Evolutionary conservation across 37 sponge, comb jelly and placozoan species (phyloP), one percentile per base, ranked within the genome.

Genomic region (Eunapius fragilis): DNA sequence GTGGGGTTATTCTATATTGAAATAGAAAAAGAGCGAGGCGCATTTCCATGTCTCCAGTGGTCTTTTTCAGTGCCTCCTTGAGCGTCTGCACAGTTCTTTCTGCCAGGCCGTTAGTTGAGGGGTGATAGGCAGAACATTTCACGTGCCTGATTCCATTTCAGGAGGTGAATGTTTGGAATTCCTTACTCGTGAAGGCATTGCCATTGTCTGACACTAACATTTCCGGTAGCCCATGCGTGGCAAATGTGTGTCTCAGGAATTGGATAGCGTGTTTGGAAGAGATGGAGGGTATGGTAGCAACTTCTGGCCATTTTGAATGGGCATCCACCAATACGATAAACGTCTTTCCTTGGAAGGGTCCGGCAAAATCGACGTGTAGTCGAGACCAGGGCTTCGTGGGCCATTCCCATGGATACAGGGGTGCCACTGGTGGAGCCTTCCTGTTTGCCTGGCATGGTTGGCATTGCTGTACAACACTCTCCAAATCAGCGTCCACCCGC

Each of bases 21-120:
- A 85, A 58, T 27, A 85, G 70, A 49, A 85, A 85, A 28, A 78
- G 50, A 37, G 79, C 26, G 27, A 85, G 37, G 26, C 79, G 24
- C n/a, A 67, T 76, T 47, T 85, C 58, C 49, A 85, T 36, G 17
- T 77, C 86, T 67, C 36, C 34, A 31, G 78, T 69, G 25, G 34
- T 50, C 38, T 85, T 85, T 31, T n/a, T 50, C 71, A 85, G 49
- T 26, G 78, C 78, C 37, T 85, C 27, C 41, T 85, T 85, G n/a
- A 77, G 45, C 12, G 32, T 85, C 78, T 85, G 86, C 13, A 85
- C 86, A 2, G 86, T 78, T 68, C 86, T 85, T 68, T 85, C 86
- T 49, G 77, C 84, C 35, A 73, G 75, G 22, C 84, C 84, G 58
- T 84, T 84, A 25, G 84, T 73, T 34, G 74, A 71, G 27, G 86